A percentile compares a stretch with the other conserved stretches of the same genome.
Conservation (phyloP, 2,113 vertebrate genomes). For the Macroglossus sobrinus region DNA sequence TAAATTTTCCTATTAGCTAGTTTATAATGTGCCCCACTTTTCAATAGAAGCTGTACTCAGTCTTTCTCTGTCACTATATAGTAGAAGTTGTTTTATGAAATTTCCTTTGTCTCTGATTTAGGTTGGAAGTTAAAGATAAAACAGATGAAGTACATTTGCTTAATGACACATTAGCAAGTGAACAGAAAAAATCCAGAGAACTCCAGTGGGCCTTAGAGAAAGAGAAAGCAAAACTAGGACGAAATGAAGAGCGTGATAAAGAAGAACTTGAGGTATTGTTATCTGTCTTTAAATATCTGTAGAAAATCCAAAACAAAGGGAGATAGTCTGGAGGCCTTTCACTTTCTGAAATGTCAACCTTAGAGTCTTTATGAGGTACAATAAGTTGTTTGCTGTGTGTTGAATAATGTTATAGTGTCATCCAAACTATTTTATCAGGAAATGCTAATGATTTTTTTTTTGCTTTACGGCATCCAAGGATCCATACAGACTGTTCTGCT, state of each 20-base stretch:
- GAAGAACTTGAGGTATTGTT: constrained; percentile 92
- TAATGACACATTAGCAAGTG: constrained; percentile 87
- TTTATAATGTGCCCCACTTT: background rate
- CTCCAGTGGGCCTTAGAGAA: constrained; percentile 94
- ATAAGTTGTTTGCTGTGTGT: background rate
- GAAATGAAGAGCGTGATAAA: constrained; percentile 84
- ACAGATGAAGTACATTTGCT: constrained; percentile 87
- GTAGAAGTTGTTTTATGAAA: background rate
- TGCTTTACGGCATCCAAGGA: background rate
- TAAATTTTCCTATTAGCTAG: background rate
- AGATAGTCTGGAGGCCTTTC: background rate
- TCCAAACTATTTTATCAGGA: background rate
- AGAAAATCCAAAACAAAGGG: background rate
- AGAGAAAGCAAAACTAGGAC: constrained; percentile 86
- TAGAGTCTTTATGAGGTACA: background rate
- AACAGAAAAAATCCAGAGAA: constrained; percentile 90
- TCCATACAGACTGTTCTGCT: background rate
- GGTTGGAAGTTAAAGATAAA: constrained; percentile 90
- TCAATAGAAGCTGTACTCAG: background rate
- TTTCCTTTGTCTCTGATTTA: constrained; percentile 69
- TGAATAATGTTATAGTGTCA: background rate
- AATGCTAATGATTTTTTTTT: background rate
- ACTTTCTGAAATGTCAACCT: background rate
- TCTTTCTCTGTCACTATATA: background rate
- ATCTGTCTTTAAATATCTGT: background rate